A percentile compares a stretch with the other conserved stretches of the same genome.
Conservation (phyloP, 1,140 invertebrate genomes). For the Holotrichia oblita region DNA sequence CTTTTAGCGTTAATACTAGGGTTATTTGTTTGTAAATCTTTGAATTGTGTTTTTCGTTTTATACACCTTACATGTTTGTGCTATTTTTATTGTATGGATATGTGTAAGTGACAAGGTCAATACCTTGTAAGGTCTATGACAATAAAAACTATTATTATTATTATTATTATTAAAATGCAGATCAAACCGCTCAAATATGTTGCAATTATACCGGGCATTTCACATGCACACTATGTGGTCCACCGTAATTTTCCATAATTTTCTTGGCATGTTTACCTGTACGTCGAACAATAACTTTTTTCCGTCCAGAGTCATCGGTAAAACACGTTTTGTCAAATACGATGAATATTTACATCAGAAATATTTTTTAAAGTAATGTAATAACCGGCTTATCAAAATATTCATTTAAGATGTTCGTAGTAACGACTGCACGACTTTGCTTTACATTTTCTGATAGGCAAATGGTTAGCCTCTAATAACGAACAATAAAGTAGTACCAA, state of each 20-base stretch:
- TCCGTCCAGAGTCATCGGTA: conserved; percentile 35
- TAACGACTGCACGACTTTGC: too few species aligned
- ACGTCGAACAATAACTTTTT: conserved; percentile 42
- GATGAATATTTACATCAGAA: conserved; percentile 39
- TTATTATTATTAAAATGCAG: too few species aligned
- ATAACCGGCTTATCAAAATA: conserved; percentile 36
- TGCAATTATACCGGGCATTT: conserved; percentile 41
- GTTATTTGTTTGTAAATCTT: too few species aligned
- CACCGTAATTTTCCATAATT: conserved; percentile 44
- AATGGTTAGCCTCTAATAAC: not conserved
- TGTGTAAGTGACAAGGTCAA: too few species aligned
- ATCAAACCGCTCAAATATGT: not conserved
- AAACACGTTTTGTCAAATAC: conserved; percentile 44
- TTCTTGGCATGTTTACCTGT: conserved; percentile 44
- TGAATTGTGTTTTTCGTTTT: too few species aligned
- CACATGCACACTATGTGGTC: conserved; percentile 46
- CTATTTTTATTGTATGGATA: too few species aligned
- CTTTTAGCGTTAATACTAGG: too few species aligned
- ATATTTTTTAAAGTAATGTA: conserved; percentile 41
- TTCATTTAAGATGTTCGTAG: too few species aligned
- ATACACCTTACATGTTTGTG: too few species aligned
- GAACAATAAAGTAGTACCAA: conserved; percentile 33
- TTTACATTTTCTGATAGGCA: conserved; percentile 33
- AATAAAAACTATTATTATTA: too few species aligned
- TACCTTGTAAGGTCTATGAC: too few species aligned